Conservation (phyloP, 2,888 invertebrate genomes). For the Abrostola triplasia region DNA sequence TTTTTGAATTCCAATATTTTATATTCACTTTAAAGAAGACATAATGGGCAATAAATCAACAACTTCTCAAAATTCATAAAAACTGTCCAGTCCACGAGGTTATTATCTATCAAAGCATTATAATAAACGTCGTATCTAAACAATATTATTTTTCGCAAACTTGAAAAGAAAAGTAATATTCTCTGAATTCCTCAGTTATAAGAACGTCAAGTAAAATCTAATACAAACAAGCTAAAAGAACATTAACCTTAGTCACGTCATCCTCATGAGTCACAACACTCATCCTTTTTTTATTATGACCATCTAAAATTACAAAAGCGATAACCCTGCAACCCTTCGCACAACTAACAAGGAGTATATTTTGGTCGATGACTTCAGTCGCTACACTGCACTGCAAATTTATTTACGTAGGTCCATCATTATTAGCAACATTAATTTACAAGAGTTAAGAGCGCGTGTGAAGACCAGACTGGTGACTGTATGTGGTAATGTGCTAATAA, state of each 20-base stretch:
- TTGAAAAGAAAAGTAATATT: too few species aligned
- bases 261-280: conserved; percentile 18
- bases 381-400: conserved; percentile 59
- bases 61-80: too few species aligned
- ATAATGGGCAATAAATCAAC: too few species aligned
- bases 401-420: conserved; percentile 68
- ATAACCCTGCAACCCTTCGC: conserved; percentile 49
- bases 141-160: too few species aligned
- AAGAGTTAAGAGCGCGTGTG: conserved; percentile 30
- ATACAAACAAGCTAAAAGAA: neutral
- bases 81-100: too few species aligned
- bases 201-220: too few species aligned
- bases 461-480: neutral
- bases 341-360: conserved; percentile 45
- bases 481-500: conserved; percentile 31
- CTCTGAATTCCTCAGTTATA: too few species aligned
- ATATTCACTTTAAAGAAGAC: too few species aligned
- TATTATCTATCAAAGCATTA: too few species aligned
- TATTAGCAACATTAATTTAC: conserved; percentile 59
- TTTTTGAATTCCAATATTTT: too few species aligned
- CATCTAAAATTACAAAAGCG: conserved; percentile 36
- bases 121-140: too few species aligned
- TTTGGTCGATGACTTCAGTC: conserved; percentile 78
- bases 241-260: conserved; percentile 16
- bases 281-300: conserved; percentile 32